Conservation (phyloP, 2,888 invertebrate genomes). For the Brachylomia viminalis region DNA sequence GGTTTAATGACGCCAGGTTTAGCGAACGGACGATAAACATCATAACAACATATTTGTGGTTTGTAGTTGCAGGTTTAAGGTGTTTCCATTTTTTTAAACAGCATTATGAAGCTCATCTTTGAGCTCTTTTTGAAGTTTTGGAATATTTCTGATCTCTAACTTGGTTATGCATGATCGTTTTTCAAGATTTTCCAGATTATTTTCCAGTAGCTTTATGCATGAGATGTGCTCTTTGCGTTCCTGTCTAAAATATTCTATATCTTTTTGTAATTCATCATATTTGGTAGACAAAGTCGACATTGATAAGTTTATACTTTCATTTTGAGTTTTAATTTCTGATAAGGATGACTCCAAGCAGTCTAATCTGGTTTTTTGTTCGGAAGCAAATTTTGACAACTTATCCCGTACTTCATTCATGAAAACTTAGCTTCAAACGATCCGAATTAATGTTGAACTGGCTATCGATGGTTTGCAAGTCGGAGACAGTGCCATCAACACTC, state of each 20-base stretch:
- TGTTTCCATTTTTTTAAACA: background rate
- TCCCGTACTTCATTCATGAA: background rate
- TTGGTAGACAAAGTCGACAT: background rate
- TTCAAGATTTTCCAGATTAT: conserved; percentile 3
- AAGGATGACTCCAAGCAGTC: background rate
- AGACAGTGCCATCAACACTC: background rate
- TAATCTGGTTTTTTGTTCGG: background rate
- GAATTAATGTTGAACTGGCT: background rate
- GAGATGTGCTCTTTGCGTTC: background rate
- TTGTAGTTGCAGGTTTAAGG: background rate
- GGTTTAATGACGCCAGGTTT: no score
- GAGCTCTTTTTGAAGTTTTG: background rate
- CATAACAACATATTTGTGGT: background rate
- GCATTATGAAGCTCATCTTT: background rate
- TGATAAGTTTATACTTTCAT: background rate
- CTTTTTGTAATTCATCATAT: background rate
- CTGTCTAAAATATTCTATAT: background rate
- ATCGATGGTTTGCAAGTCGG: background rate
- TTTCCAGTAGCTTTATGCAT: background rate
- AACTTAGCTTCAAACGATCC: background rate
- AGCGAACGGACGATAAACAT: background rate
- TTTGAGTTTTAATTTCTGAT: conserved; percentile 6
- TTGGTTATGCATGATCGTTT: background rate
- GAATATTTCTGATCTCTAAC: conserved; percentile 4
- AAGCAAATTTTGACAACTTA: conserved; percentile 2